phyloP scores from a whole-genome alignment of 1,140 invertebrate species.

The Zophobas morio region DNA sequence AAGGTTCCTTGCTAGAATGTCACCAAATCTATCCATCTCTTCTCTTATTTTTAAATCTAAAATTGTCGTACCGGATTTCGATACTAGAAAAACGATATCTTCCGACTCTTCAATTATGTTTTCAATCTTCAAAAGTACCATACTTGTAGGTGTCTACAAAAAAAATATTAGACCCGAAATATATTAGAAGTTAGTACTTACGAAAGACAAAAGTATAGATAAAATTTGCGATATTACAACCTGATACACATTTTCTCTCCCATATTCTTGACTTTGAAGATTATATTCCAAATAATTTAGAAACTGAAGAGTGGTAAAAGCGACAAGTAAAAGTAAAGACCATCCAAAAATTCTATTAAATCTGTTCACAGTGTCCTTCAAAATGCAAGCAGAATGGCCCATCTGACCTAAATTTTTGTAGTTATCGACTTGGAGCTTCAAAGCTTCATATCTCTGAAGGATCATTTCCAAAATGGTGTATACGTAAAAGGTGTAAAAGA shows the following conservation, averaged over 20 bases:
- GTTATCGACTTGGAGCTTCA: neutral
- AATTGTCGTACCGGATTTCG: neutral
- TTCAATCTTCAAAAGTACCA: neutral
- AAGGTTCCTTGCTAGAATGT: neutral
- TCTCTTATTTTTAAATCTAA: neutral
- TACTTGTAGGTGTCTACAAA: neutral
- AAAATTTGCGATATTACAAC: neutral
- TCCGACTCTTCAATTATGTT: neutral
- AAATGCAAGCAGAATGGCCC: neutral
- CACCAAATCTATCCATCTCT: neutral
- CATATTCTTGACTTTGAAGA: neutral
- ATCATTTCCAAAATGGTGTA: neutral
- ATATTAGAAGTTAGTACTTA: neutral
- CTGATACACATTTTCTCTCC: neutral
- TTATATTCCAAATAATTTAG: neutral
- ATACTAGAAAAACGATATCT: neutral
- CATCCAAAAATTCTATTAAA: too few species aligned
- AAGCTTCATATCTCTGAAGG: too few species aligned
- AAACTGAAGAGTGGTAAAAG: neutral
- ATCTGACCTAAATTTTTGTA: neutral
- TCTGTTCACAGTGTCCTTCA: neutral
- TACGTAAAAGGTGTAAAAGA: neutral
- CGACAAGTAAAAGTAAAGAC: neutral
- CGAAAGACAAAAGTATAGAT: neutral
- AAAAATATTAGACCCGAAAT: neutral